A percentile compares a stretch with the other conserved stretches of the same genome.
These are phyloP conservation scores for Xiphophorus couchianus DNA, from an alignment of 2,113 vertebrate genomes.

Conservation along the genomic window DNA sequence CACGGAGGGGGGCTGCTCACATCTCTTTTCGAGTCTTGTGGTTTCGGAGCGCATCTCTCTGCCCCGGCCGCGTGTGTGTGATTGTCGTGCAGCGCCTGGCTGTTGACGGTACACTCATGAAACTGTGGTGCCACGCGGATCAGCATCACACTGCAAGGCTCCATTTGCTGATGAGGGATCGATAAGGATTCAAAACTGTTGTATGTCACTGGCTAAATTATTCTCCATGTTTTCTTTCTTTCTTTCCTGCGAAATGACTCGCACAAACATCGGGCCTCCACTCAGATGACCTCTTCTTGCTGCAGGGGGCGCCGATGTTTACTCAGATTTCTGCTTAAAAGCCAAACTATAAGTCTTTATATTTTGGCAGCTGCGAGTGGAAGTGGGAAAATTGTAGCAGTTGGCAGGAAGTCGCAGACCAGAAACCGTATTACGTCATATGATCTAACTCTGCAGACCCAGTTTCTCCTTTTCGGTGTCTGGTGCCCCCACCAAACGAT, in stretches of 20 bases:
- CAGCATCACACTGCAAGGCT: constrained; percentile 23
- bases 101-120: constrained; percentile 57
- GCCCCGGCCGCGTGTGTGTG: constrained; percentile 34
- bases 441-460: constrained; percentile 52
- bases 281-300: constrained; percentile 16
- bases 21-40: constrained; percentile 58
- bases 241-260: constrained; percentile 6
- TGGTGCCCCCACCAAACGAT: constrained; percentile 50
- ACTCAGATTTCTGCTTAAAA: constrained; percentile 16
- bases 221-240: background rate
- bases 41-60: constrained; percentile 68
- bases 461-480: constrained; percentile 50
- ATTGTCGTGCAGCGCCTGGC: constrained; percentile 50
- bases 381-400: constrained; percentile 65
- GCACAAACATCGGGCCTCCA: constrained; percentile 18
- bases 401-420: constrained; percentile 58
- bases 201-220: constrained; percentile 15
- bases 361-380: constrained; percentile 54
- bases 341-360: constrained; percentile 25
- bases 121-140: constrained; percentile 41
- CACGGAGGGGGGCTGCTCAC: constrained; percentile 65
- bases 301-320: constrained; percentile 41
- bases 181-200: constrained; percentile 41
- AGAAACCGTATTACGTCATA: constrained; percentile 65
- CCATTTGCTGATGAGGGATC: constrained; percentile 28